These are phyloP conservation scores for Todiramphus chloris DNA, from an alignment of 2,113 vertebrate genomes.

Conservation along the genomic window DNA sequence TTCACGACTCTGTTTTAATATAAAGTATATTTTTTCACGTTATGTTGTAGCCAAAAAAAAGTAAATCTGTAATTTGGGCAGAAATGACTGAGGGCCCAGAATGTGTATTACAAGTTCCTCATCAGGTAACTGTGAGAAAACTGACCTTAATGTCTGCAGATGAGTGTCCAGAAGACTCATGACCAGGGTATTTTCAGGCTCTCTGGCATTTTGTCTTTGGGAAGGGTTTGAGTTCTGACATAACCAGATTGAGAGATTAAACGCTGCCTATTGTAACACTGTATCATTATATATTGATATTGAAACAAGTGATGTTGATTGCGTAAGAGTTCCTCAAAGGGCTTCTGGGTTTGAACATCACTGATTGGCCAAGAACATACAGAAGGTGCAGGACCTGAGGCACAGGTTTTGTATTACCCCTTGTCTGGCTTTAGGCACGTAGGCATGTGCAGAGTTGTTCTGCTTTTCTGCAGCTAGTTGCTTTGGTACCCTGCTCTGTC, in stretches of 20 bases:
- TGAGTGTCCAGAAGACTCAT: background rate
- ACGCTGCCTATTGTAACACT: fast-evolving
- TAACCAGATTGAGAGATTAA: background rate
- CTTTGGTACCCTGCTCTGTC: background rate
- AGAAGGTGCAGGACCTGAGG: background rate
- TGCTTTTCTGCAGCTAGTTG: background rate
- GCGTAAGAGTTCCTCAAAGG: background rate
- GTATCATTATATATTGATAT: background rate
- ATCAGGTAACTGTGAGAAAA: background rate
- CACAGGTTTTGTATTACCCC: background rate
- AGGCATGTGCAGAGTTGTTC: background rate
- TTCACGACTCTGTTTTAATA: background rate
- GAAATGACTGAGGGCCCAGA: background rate
- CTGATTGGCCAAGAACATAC: background rate
- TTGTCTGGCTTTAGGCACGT: background rate
- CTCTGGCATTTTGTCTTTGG: background rate
- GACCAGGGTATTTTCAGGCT: background rate
- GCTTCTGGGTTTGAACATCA: background rate
- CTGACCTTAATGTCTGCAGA: background rate
- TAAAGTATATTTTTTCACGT: background rate
- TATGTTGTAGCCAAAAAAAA: background rate
- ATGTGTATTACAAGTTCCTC: background rate
- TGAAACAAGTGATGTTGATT: background rate
- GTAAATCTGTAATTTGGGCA: background rate
- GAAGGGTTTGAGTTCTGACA: background rate